Percentiles rank a stretch among this genome's conserved stretches.
Conservation (phyloP, 2,888 invertebrate species). For the Kryphioiulus occultus region DNA sequence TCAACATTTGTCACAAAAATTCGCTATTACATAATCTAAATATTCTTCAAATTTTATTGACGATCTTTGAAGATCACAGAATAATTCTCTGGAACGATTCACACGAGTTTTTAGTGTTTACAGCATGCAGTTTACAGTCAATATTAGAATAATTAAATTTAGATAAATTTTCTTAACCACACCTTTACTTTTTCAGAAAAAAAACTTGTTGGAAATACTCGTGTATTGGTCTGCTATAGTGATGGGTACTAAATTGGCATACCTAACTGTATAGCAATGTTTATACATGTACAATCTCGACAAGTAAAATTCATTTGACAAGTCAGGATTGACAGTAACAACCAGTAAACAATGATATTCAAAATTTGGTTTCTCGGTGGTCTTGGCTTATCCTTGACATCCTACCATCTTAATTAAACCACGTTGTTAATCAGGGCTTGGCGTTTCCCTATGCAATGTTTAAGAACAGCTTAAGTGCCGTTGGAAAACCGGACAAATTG, state of each 20-base stretch:
- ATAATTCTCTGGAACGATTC: too few relatives aligned
- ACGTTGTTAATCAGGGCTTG: constrained; percentile 14
- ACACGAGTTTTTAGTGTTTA: too few relatives aligned
- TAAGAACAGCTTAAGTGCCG: neutral
- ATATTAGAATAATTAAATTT: too few relatives aligned
- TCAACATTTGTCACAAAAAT: too few relatives aligned
- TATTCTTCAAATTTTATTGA: too few relatives aligned
- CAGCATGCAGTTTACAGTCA: too few relatives aligned
- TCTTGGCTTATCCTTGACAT: constrained; percentile 35
- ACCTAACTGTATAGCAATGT: neutral
- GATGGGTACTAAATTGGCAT: neutral
- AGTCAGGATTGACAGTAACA: neutral
- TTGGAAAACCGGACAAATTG: neutral
- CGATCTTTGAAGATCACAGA: too few relatives aligned
- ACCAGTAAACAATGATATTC: constrained; percentile 8
- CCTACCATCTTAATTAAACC: constrained; percentile 19
- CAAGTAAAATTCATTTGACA: neutral
- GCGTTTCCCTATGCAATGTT: neutral
- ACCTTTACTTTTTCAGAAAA: too few relatives aligned
- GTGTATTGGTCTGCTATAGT: too few relatives aligned
- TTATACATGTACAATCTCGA: neutral
- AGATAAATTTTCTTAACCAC: too few relatives aligned
- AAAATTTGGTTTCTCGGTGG: neutral
- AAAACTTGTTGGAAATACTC: too few relatives aligned
- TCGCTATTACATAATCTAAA: too few relatives aligned